Evolutionary conservation across 2,888 invertebrate genomes (phyloP).

Genomic region (Arenicola marina): DNA sequence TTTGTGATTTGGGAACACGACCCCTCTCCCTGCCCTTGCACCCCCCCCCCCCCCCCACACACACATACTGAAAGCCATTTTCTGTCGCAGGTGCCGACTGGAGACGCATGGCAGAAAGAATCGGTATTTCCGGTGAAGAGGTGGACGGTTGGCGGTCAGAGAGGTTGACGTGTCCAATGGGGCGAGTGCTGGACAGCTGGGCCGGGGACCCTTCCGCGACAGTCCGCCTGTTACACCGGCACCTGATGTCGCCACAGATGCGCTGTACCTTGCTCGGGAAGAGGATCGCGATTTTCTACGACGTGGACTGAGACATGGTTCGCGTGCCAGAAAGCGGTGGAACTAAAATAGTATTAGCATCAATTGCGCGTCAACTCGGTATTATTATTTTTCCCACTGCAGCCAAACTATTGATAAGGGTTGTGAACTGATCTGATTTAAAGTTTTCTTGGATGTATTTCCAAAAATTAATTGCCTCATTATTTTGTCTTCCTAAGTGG

Average conservation of each 20-base stretch:
- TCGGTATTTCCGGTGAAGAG: conserved; percentile 50
- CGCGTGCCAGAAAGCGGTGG: no score
- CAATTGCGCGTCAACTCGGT: no score
- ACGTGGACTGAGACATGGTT: conserved; percentile 53
- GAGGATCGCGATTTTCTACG: conserved; percentile 55
- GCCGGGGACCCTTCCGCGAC: conserved; percentile 49
- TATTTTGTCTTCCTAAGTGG: no score
- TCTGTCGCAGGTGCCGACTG: conserved; percentile 52
- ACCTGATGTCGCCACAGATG: conserved; percentile 57
- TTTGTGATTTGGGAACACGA: no score
- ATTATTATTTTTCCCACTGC: no score
- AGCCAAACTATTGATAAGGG: no score
- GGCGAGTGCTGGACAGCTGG: conserved; percentile 56
- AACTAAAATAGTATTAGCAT: no score
- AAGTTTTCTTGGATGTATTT: no score
- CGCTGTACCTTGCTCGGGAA: conserved; percentile 52
- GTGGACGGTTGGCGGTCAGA: conserved; percentile 49
- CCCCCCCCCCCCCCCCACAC: no score
- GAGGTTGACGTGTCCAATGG: conserved; percentile 53
- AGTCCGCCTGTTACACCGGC: conserved; percentile 56
- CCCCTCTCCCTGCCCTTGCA: no score
- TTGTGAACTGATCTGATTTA: no score
- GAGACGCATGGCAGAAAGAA: conserved; percentile 54
- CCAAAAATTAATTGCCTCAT: no score
- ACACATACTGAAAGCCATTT: background rate